These are phyloP conservation scores for Vollenhovia emeryi DNA, from an alignment of 1,140 invertebrate species.

Conservation along the genomic window DNA sequence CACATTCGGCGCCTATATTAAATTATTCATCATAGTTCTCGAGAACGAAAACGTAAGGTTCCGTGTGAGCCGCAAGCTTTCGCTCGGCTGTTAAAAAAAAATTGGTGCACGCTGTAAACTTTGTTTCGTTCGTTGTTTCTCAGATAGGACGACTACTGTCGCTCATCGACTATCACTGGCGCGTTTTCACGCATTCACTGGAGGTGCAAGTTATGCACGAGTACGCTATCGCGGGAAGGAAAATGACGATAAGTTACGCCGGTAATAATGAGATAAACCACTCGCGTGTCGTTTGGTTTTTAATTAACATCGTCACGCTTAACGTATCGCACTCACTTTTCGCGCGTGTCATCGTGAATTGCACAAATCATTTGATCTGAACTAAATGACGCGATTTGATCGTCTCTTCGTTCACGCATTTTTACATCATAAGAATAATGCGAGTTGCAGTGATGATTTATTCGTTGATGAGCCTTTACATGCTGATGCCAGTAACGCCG, in stretches of 20 bases:
- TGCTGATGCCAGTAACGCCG: background rate
- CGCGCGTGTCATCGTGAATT: background rate
- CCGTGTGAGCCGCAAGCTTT: background rate
- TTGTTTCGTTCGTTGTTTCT: background rate
- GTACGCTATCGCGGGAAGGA: constrained; percentile 3
- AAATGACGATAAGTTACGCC: background rate
- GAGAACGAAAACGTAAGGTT: constrained; percentile 5
- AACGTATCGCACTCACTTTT: too few relatives aligned
- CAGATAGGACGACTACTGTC: background rate
- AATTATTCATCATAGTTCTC: background rate
- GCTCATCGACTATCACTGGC: constrained; percentile 34
- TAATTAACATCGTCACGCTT: too few relatives aligned
- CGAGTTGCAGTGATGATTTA: constrained; percentile 4
- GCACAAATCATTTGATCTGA: too few relatives aligned
- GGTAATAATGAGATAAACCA: constrained; percentile 21
- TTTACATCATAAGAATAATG: background rate
- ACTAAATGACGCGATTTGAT: background rate
- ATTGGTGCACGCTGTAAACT: background rate
- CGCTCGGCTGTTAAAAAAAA: background rate
- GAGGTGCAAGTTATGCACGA: constrained; percentile 20
- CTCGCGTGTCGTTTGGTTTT: background rate
- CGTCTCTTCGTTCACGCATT: background rate
- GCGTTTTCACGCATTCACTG: constrained; percentile 10
- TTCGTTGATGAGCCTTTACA: background rate
- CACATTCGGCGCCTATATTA: background rate